Evolutionary conservation across 2,888 invertebrate species (phyloP).

Genomic region (Himalopsyche kuldschensis): DNA sequence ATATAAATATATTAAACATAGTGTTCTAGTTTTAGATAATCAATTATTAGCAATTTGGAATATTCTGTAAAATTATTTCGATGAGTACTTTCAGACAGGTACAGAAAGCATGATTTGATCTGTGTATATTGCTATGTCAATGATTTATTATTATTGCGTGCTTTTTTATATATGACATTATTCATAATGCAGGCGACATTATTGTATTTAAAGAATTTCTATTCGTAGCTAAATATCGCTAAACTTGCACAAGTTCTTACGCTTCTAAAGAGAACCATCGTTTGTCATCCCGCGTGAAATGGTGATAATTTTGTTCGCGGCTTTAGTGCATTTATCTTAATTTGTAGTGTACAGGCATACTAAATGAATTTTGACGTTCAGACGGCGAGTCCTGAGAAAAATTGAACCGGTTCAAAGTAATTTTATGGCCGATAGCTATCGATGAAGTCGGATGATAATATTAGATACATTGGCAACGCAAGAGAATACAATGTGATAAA

Average conservation of each 20-base stretch:
- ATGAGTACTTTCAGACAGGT: neutral
- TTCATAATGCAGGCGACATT: neutral
- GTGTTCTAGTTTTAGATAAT: constrained; percentile 39
- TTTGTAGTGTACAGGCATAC: neutral
- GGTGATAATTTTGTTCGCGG: neutral
- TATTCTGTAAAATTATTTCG: constrained; percentile 12
- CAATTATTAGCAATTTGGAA: constrained; percentile 36
- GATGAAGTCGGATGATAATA: constrained; percentile 21
- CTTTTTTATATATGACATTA: neutral
- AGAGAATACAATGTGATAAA: constrained; percentile 39
- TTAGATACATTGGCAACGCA: constrained; percentile 34
- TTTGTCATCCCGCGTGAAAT: neutral
- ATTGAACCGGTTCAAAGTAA: neutral
- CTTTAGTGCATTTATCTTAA: neutral
- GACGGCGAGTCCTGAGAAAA: neutral
- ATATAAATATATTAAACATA: constrained; percentile 37
- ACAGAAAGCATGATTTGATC: neutral
- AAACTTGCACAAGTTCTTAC: neutral
- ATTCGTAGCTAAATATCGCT: neutral
- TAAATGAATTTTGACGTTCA: neutral
- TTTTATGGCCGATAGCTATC: constrained; percentile 8
- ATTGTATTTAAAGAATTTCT: neutral
- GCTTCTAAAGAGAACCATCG: neutral
- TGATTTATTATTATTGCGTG: constrained; percentile 14
- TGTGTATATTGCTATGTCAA: neutral